These are phyloP conservation scores for Diogma glabrata DNA, from an alignment of 2,888 invertebrate species.

Conservation along the genomic window DNA sequence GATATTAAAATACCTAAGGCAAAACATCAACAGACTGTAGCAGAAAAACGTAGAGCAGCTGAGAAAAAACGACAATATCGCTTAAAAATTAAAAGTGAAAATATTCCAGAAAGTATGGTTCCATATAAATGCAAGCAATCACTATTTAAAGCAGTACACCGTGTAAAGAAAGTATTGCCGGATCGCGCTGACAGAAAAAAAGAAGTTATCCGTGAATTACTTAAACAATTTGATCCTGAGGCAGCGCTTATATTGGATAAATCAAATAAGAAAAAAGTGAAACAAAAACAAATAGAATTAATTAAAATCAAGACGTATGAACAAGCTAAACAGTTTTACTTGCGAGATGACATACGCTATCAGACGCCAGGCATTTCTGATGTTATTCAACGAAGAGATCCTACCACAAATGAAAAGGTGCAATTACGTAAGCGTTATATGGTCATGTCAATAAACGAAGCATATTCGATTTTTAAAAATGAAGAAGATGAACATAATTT, in stretches of 20 bases:
- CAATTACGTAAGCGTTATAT: not conserved
- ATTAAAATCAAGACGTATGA: not conserved
- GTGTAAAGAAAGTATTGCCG: not conserved
- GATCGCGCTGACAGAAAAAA: not conserved
- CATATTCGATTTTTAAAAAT: not conserved
- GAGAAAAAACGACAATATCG: too few relatives aligned
- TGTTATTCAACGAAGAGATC: not conserved
- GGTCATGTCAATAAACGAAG: not conserved
- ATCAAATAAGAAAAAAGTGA: not conserved
- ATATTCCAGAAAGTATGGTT: too few relatives aligned
- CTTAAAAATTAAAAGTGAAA: too few relatives aligned
- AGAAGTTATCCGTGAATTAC: not conserved
- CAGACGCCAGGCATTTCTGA: not conserved
- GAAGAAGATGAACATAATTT: not conserved
- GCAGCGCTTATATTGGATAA: not conserved
- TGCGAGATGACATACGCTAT: not conserved
- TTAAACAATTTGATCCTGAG: not conserved
- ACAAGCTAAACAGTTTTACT: not conserved
- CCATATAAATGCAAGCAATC: not conserved
- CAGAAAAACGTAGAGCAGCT: too few relatives aligned
- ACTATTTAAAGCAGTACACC: not conserved
- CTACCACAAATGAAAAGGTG: not conserved
- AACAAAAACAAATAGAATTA: not conserved
- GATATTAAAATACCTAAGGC: too few relatives aligned
- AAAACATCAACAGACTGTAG: too few relatives aligned